Conservation (phyloP, 2,113 vertebrate species). For the Neolamprologus devosi region DNA sequence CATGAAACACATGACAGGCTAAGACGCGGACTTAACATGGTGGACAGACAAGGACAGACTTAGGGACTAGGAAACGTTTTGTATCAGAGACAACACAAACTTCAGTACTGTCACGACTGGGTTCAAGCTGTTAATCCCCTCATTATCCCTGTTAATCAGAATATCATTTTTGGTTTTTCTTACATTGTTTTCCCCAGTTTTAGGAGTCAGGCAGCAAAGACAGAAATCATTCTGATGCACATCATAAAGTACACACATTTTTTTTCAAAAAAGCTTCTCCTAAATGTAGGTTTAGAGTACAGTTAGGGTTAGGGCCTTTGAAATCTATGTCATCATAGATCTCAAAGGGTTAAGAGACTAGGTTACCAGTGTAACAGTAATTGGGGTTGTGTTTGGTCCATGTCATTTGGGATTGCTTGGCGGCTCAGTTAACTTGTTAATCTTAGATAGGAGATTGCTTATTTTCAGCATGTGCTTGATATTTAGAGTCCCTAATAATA, state of each 20-base stretch:
- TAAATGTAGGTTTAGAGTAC: neutral
- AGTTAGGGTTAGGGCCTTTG: neutral
- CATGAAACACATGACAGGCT: neutral
- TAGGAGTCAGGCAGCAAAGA: neutral
- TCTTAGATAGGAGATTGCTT: neutral
- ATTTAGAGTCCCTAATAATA: neutral
- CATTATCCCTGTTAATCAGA: neutral
- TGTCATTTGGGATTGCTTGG: neutral
- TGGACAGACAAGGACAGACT: neutral
- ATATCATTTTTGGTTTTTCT: neutral
- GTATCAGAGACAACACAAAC: neutral
- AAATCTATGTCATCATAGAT: neutral
- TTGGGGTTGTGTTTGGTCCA: neutral
- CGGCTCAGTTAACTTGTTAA: neutral
- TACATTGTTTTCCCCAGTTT: neutral
- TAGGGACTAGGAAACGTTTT: neutral
- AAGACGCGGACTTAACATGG: neutral
- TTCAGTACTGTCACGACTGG: neutral
- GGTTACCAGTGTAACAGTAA: neutral
- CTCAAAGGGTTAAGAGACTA: neutral
- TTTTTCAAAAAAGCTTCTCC: neutral
- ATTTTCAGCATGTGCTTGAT: neutral
- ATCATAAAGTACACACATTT: neutral
- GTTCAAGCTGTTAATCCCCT: neutral
- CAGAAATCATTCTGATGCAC: neutral